Percentiles rank a stretch among this genome's conserved stretches.
These are phyloP conservation scores for Poeciliopsis turneri DNA, from an alignment of 2,797 vertebrate species.

Conservation along the genomic window DNA sequence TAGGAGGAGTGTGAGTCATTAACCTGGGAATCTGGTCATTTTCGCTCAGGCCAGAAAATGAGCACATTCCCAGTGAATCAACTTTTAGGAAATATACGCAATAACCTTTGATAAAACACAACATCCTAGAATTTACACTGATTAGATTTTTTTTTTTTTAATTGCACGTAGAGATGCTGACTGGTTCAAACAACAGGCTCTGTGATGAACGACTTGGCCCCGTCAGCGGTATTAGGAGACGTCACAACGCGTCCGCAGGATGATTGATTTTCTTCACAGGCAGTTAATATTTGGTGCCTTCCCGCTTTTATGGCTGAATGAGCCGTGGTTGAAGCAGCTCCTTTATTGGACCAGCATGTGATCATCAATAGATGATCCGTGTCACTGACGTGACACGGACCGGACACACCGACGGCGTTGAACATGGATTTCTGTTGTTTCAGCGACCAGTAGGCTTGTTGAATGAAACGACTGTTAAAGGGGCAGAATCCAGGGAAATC, in stretches of 20 bases:
- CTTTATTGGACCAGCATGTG: background rate
- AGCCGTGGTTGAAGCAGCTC: background rate
- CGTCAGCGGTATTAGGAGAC: background rate
- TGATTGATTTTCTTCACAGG: constrained; percentile 23
- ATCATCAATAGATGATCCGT: background rate
- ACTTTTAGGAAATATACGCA: too few species aligned
- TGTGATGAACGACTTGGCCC: background rate
- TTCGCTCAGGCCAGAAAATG: background rate
- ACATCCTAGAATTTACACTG: background rate
- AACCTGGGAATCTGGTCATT: background rate
- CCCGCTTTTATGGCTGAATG: constrained; percentile 24
- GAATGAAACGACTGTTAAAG: background rate
- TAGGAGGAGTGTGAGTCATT: background rate
- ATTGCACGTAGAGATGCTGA: background rate
- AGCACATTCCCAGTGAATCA: background rate
- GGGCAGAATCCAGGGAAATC: background rate
- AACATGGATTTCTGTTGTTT: background rate
- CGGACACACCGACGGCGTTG: too few species aligned
- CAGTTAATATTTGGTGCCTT: constrained; percentile 35
- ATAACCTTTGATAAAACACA: background rate
- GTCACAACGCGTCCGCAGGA: background rate
- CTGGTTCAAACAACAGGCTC: background rate
- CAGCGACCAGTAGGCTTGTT: background rate
- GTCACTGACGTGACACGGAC: too few species aligned
- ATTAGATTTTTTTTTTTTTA: background rate